Conservation (phyloP, 2,888 invertebrate species). For the Cacoxenus indagator region DNA sequence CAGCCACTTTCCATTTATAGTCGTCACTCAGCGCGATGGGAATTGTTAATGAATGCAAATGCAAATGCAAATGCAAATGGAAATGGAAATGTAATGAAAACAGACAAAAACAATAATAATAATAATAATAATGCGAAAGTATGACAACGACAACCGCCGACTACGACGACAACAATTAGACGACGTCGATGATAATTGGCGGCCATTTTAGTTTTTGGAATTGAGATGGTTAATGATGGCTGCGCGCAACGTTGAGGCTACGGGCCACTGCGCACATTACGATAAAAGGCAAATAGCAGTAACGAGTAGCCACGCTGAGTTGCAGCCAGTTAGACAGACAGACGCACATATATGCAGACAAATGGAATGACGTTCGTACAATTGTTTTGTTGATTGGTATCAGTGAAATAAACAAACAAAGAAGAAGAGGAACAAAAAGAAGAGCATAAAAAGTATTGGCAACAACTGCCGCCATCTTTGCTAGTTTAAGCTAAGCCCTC, state of each 20-base stretch:
- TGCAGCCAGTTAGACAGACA: constrained; percentile 22
- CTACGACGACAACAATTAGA: constrained; percentile 29
- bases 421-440: not conserved
- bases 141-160: constrained; percentile 39
- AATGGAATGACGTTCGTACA: constrained; percentile 37
- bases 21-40: constrained; percentile 1
- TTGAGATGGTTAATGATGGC: constrained; percentile 29
- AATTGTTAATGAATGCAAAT: constrained; percentile 20
- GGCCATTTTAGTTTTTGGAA: constrained; percentile 47
- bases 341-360: not conserved
- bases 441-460: not conserved
- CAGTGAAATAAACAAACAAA: constrained; percentile 16
- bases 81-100: constrained; percentile 9
- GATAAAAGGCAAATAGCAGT: constrained; percentile 23
- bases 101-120: not conserved
- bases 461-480: constrained; percentile 3
- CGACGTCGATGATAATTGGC: constrained; percentile 57
- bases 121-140: not conserved
- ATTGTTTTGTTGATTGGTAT: constrained; percentile 54
- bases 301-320: constrained; percentile 15
- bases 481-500: no score
- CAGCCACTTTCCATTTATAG: constrained; percentile 21
- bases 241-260: constrained; percentile 27
- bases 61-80: constrained; percentile 22
- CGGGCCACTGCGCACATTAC: constrained; percentile 46